Conservation (phyloP, 2,113 vertebrate genomes). For the Psilopogon haemacephalus region DNA sequence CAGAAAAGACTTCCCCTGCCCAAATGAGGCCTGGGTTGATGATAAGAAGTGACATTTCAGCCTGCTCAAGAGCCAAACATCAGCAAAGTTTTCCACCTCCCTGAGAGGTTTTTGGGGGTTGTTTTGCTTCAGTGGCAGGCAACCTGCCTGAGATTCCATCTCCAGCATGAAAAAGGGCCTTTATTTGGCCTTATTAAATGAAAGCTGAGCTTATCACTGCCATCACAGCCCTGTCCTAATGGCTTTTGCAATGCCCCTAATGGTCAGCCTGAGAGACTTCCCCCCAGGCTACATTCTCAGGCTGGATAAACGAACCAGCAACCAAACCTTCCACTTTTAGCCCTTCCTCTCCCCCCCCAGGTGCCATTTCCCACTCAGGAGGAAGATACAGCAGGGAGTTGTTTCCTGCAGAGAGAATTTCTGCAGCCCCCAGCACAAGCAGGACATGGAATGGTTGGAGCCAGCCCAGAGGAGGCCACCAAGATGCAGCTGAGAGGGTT, state of each 20-base stretch:
- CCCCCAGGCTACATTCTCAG: slow-evolving; percentile 20
- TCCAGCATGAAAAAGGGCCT: slow-evolving; percentile 23
- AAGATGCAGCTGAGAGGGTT: too few relatives aligned
- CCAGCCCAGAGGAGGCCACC: too few relatives aligned
- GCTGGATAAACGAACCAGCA: slow-evolving; percentile 14
- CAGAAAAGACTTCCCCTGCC: background rate
- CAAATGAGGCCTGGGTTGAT: background rate
- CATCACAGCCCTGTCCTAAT: slow-evolving; percentile 21
- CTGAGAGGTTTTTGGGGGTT: slow-evolving; percentile 8
- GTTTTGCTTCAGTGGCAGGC: background rate
- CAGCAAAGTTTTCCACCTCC: background rate
- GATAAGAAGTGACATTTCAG: slow-evolving; percentile 22
- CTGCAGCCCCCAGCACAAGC: too few relatives aligned
- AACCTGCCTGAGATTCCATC: slow-evolving; percentile 19
- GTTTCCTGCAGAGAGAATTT: background rate
- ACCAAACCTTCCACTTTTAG: background rate
- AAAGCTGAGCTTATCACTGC: slow-evolving; percentile 57
- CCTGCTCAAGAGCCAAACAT: slow-evolving; percentile 15
- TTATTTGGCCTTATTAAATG: slow-evolving; percentile 61
- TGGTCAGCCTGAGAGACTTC: slow-evolving; percentile 18
- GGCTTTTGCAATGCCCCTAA: slow-evolving; percentile 41
- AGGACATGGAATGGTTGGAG: too few relatives aligned
- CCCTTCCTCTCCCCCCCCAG: background rate
- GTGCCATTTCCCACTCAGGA: background rate
- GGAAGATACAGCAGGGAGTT: background rate